Evolutionary conservation across 2,113 vertebrate genomes (phyloP).

Genomic region (Ceyx cyanopectus): DNA sequence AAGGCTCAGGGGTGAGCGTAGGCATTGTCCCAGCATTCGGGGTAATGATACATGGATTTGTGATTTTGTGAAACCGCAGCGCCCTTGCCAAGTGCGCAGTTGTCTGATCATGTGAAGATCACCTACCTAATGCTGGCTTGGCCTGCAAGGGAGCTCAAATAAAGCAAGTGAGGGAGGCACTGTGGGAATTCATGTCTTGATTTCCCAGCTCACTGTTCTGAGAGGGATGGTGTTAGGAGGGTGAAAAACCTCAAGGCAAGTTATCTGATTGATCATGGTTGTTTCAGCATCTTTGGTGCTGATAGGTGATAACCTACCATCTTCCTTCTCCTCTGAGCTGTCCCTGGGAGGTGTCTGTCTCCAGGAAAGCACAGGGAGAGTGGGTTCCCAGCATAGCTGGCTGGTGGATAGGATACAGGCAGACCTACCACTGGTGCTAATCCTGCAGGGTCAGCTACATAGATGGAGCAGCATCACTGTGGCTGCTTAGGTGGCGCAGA

Average conservation of each 20-base stretch:
- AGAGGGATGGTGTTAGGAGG: fast-evolving
- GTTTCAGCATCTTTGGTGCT: background rate
- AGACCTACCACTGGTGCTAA: too few species aligned
- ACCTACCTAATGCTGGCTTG: background rate
- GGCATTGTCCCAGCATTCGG: background rate
- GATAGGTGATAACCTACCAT: background rate
- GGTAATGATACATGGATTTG: background rate
- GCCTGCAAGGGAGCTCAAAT: background rate
- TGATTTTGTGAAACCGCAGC: background rate
- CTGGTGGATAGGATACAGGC: background rate
- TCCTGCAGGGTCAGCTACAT: background rate
- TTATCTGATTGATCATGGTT: fast-evolving
- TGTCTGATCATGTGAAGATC: constrained; percentile 25
- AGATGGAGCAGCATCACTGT: background rate
- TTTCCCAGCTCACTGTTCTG: constrained; percentile 19
- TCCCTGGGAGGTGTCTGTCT: background rate
- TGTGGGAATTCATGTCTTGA: background rate
- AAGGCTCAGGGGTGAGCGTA: background rate
- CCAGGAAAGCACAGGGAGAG: background rate
- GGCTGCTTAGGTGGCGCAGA: background rate
- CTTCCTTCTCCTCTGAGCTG: background rate
- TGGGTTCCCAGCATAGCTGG: fast-evolving
- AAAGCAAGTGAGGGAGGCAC: background rate
- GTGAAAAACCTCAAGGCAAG: background rate
- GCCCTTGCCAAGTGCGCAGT: constrained; percentile 4